Evolutionary conservation across 1,140 invertebrate genomes (phyloP).

Genomic region (Polyergus mexicanus): DNA sequence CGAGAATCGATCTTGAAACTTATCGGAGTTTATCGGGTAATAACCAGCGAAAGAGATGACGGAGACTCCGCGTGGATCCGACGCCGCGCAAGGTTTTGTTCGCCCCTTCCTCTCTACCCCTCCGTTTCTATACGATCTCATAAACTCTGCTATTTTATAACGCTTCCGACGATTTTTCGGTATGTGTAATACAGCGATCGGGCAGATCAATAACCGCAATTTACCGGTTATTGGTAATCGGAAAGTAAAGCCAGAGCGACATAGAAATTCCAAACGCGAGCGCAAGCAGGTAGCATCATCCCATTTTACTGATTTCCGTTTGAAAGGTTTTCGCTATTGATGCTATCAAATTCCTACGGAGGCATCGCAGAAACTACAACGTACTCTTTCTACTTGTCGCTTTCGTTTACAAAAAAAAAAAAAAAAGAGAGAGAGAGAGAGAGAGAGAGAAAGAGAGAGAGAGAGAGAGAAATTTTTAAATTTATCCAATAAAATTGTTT

Average conservation of each 20-base stretch:
- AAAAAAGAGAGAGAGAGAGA: no score
- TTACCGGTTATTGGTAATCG: not conserved
- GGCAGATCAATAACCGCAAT: constrained; percentile 1
- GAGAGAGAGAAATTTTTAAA: not conserved
- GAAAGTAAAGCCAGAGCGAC: not conserved
- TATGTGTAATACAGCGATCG: not conserved
- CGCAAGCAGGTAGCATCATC: not conserved
- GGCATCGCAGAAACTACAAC: not conserved
- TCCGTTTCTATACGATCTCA: constrained; percentile 56
- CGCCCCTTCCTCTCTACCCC: no score
- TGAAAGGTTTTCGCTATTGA: not conserved
- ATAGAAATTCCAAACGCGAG: not conserved
- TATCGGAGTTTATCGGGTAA: constrained; percentile 75
- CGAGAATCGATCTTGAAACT: constrained; percentile 75
- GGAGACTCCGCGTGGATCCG: constrained; percentile 58
- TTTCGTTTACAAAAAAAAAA: not conserved
- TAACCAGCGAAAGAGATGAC: constrained; percentile 72
- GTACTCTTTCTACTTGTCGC: not conserved
- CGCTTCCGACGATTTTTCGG: constrained; percentile 10
- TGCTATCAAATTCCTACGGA: not conserved
- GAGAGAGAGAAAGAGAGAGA: no score
- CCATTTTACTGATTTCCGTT: not conserved
- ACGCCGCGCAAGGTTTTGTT: not conserved
- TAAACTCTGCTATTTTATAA: constrained; percentile 54
- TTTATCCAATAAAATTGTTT: not conserved